phyloP scores from a whole-genome alignment of 2,888 invertebrate genomes.

The Diplazon laetatorius region DNA sequence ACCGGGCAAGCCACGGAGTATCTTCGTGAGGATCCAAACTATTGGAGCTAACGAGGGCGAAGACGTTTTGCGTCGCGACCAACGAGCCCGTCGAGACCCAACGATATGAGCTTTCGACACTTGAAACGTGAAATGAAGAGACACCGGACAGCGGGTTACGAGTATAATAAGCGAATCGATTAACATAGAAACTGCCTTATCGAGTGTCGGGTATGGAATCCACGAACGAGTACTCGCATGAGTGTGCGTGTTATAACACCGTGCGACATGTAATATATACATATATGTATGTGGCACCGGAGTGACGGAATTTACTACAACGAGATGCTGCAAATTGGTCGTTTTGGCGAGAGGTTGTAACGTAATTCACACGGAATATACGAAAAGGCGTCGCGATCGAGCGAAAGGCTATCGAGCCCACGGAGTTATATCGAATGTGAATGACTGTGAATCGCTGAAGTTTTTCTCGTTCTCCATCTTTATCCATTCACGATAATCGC shows the following conservation, averaged over 20 bases:
- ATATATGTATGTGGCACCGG: background rate
- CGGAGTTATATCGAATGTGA: constrained; percentile 39
- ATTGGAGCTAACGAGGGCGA: constrained; percentile 27
- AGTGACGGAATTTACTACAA: constrained; percentile 20
- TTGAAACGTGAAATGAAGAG: constrained; percentile 44
- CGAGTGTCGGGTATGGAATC: constrained; percentile 41
- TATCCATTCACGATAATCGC: constrained; percentile 1
- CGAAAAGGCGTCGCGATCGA: constrained; percentile 66
- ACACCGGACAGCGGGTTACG: constrained; percentile 38
- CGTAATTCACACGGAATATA: constrained; percentile 58
- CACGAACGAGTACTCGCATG: constrained; percentile 18
- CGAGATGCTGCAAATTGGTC: constrained; percentile 66
- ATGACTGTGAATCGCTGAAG: constrained; percentile 30
- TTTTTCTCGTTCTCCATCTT: constrained; percentile 47
- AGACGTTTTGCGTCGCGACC: background rate
- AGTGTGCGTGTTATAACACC: constrained; percentile 27
- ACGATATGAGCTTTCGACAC: constrained; percentile 22
- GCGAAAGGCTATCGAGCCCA: constrained; percentile 57
- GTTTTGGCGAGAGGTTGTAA: constrained; percentile 60
- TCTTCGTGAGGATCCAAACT: background rate
- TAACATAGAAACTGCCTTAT: constrained; percentile 68
- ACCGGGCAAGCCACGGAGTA: background rate
- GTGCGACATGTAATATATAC: no score
- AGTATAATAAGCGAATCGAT: constrained; percentile 66
- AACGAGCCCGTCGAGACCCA: constrained; percentile 6